Evolutionary conservation across 2,113 vertebrate genomes (phyloP).

Genomic region (Protobothrops flavoviridis): DNA sequence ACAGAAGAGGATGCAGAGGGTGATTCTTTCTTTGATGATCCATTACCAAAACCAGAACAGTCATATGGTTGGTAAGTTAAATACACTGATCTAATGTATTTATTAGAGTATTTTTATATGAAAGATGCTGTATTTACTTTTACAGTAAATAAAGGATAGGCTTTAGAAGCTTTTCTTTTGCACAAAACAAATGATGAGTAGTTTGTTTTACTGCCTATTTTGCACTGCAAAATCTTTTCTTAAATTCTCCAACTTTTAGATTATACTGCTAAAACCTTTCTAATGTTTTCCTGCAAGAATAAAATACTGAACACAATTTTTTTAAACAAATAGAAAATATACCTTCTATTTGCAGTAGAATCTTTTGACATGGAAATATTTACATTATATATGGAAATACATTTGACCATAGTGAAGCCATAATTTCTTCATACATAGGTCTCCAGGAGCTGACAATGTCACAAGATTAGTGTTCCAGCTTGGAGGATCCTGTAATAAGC

Average conservation of each 20-base stretch:
- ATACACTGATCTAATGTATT: neutral
- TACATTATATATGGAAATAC: neutral
- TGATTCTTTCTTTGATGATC: constrained; percentile 96
- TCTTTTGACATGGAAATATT: neutral
- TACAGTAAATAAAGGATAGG: neutral
- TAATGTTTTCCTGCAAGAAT: neutral
- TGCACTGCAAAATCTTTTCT: neutral
- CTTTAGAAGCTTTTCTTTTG: neutral
- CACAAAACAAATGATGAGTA: neutral
- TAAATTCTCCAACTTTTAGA: neutral
- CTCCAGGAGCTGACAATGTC: neutral
- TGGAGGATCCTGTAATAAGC: neutral
- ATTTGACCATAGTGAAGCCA: neutral
- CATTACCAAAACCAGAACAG: constrained; percentile 85
- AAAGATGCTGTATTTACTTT: neutral
- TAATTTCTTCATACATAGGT: neutral
- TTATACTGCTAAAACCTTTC: neutral
- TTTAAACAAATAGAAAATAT: neutral
- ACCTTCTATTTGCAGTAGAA: neutral
- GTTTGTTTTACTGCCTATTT: neutral
- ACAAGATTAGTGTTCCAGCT: neutral
- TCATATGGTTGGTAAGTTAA: constrained; percentile 81
- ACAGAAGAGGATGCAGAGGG: constrained; percentile 75
- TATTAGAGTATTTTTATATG: neutral
- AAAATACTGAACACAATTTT: neutral